phyloP scores from a whole-genome alignment of 2,888 invertebrate species.

The Tetanocera ferruginea region DNA sequence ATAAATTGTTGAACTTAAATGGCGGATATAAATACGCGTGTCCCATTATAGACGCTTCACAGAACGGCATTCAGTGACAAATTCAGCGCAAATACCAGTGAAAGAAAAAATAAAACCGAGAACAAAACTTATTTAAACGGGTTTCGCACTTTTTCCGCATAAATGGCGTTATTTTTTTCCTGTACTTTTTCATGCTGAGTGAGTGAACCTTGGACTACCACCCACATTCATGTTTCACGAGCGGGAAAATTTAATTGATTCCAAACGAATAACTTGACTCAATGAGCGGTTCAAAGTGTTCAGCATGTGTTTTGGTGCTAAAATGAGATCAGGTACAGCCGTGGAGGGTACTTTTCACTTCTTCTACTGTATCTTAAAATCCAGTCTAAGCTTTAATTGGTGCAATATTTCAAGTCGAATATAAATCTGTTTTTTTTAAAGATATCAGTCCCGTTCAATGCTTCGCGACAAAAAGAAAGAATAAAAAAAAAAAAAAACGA shows the following conservation, averaged over 20 bases:
- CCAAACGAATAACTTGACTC: conserved; percentile 50
- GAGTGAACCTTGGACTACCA: conserved; percentile 44
- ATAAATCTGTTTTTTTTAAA: background rate
- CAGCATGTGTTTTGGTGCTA: background rate
- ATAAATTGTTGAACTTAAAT: conserved; percentile 37
- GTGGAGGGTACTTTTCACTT: background rate
- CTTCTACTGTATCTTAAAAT: background rate
- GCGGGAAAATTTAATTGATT: conserved; percentile 50
- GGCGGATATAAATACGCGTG: conserved; percentile 36
- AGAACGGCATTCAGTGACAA: conserved; percentile 24
- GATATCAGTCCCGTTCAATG: background rate
- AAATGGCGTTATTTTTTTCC: conserved; percentile 41
- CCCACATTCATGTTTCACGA: conserved; percentile 43
- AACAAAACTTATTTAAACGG: conserved; percentile 22
- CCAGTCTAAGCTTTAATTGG: background rate
- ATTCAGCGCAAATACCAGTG: background rate
- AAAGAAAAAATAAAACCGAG: background rate
- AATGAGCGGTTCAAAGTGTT: conserved; percentile 28
- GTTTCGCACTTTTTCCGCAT: conserved; percentile 33
- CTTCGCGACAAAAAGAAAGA: background rate
- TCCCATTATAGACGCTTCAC: conserved; percentile 32
- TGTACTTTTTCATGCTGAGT: conserved; percentile 46
- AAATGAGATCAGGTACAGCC: background rate
- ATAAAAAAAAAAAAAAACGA: background rate
- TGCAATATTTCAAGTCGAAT: background rate